Base-by-base conservation (phyloP, 2,797 vertebrate species). In the Sebastes flavidus region DNA sequence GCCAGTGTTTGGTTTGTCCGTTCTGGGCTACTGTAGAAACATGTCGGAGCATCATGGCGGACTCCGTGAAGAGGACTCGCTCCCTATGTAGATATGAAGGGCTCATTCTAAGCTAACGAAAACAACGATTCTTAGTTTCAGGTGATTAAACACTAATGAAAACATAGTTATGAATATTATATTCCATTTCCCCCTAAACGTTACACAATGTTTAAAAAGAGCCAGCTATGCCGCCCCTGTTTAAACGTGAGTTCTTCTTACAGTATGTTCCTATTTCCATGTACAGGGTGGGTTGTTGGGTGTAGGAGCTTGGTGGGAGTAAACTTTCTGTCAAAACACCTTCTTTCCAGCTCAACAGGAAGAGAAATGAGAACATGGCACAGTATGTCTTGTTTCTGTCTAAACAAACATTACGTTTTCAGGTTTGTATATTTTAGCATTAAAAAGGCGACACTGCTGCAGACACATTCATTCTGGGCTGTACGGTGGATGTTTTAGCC, bases 401-500 rank as follows among this genome's bases (percentile, higher is more conserved):
- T 27, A 81, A 89, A 88, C 78, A 87, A 80, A 70, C 82, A 79
- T 66, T 32, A 63, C 61, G 29, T 70, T 75, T 82, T 60, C n/a
- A 56, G 54, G 66, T 62, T 79, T 88, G 71, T 83, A 42, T 75
- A 81, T 77, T 89, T 78, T 66, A 82, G 78, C 68, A 68, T 59
- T 83, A 52, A 79, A 82, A 87, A 66, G 79, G 82, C 34, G 12
- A 77, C 69, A 13, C 36, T 6, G 66, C 63, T 60, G 38, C 76
- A 86, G 83, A 87, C 82, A 65, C 81, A 78, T 85, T 67, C 1
- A 49, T 69, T 25, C 63, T n/a, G 54, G 20, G 75, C 56, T 59
- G 38, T 25, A 60, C 60, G 34, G 65, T 34, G 62, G 71, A 84
- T 62, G 61, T 82, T 81, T 86, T 27, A 67, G 67, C 82, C 76